Conservation (phyloP, 2,797 vertebrate species). For the Cygnus olor region DNA sequence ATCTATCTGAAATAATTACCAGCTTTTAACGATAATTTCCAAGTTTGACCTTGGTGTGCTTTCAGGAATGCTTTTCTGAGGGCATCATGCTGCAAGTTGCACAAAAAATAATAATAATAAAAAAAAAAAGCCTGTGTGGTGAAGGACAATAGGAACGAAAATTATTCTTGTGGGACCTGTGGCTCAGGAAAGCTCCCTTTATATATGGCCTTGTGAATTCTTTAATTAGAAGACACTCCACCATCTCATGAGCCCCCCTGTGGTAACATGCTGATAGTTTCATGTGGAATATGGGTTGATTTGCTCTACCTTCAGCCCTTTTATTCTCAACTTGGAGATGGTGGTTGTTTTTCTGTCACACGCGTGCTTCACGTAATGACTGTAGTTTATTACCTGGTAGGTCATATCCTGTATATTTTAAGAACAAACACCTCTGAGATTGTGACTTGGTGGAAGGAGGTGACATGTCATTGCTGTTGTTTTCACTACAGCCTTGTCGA, state of each 20-base stretch:
- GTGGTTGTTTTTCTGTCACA: conserved; percentile 76
- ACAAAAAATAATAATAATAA: background rate
- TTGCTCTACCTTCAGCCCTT: conserved; percentile 72
- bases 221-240: conserved; percentile 62
- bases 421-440: conserved; percentile 80
- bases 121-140: background rate
- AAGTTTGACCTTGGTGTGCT: background rate
- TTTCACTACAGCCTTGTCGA: conserved; percentile 82
- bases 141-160: background rate
- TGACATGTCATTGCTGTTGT: conserved; percentile 83
- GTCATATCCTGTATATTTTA: conserved; percentile 81
- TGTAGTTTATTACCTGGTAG: conserved; percentile 80
- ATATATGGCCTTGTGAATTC: background rate
- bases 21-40: background rate
- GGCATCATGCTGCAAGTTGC: background rate
- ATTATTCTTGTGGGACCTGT: background rate
- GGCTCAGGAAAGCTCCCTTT: background rate
- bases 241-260: conserved; percentile 39
- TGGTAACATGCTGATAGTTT: conserved; percentile 50
- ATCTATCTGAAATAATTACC: background rate
- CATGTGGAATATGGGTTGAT: conserved; percentile 64
- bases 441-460: conserved; percentile 81
- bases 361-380: conserved; percentile 75
- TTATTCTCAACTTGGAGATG: conserved; percentile 69
- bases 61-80: conserved; percentile 1